Conservation (phyloP, 2,888 invertebrate genomes). For the Bruchidius siliquastri region DNA sequence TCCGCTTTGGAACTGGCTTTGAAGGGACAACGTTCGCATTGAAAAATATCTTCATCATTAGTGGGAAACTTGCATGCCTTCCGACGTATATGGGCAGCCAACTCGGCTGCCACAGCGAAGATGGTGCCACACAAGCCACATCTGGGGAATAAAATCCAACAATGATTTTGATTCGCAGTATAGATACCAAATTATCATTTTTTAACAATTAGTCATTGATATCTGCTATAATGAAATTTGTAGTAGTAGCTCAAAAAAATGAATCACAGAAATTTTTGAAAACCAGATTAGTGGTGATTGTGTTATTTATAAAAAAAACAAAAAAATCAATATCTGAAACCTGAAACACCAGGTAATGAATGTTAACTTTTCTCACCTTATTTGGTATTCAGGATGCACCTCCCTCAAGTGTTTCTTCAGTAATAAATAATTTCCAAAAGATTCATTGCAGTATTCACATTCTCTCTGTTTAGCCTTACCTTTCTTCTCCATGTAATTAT, state of each 20-base stretch:
- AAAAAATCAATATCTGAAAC: too few species aligned
- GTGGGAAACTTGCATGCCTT: conserved; percentile 53
- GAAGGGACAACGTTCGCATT: conserved; percentile 59
- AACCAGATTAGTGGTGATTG: too few species aligned
- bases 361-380: conserved; percentile 49
- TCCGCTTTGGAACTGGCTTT: conserved; percentile 64
- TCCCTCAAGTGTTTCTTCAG: conserved; percentile 60
- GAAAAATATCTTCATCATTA: conserved; percentile 27
- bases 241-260: too few species aligned
- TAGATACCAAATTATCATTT: too few species aligned
- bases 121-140: conserved; percentile 68
- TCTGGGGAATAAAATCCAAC: conserved; percentile 43
- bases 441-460: conserved; percentile 58
- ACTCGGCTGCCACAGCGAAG: conserved; percentile 69
- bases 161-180: too few species aligned
- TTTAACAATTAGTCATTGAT: too few species aligned
- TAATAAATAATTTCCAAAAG: conserved; percentile 52
- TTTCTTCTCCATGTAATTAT: conserved; percentile 50
- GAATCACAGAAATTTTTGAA: too few species aligned
- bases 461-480: conserved; percentile 40
- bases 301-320: too few species aligned
- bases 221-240: too few species aligned
- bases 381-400: conserved; percentile 59
- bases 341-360: too few species aligned
- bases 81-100: conserved; percentile 64